A percentile compares a stretch with the other conserved stretches of the same genome.
phyloP scores from a whole-genome alignment of 2,113 vertebrate species.

The Drymodes brunneopygia region DNA sequence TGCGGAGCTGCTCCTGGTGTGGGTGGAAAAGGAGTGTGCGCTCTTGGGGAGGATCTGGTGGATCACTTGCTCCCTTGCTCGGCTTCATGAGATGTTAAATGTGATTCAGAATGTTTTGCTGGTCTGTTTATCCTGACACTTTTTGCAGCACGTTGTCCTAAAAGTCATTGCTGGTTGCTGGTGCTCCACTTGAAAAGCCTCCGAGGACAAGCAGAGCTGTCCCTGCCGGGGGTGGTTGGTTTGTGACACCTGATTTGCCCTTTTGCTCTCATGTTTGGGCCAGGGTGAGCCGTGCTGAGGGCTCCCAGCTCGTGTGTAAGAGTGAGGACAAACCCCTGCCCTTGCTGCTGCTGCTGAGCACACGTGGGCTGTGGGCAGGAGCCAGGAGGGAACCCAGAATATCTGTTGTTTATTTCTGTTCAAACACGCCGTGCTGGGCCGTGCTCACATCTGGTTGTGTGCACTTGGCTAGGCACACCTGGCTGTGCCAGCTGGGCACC shows the following conservation, averaged over 20 bases:
- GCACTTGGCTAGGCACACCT: neutral
- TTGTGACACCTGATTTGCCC: neutral
- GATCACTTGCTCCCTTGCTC: neutral
- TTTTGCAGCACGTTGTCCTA: neutral
- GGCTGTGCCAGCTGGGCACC: neutral
- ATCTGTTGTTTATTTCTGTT: neutral
- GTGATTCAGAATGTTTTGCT: neutral
- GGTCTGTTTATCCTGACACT: neutral
- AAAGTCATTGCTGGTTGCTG: neutral
- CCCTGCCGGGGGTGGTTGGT: neutral
- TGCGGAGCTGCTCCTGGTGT: neutral
- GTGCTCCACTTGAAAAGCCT: neutral
- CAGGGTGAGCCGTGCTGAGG: neutral
- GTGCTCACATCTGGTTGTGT: neutral
- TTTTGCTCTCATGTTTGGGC: neutral
- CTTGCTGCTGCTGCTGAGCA: neutral
- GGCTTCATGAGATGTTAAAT: neutral
- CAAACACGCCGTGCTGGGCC: neutral
- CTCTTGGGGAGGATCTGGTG: neutral
- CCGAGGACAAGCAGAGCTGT: neutral
- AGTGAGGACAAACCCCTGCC: neutral
- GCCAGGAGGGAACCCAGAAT: too few relatives aligned
- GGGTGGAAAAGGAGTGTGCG: neutral
- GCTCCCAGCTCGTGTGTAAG: neutral
- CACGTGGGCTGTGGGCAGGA: neutral